phyloP scores from a whole-genome alignment of 2,113 vertebrate genomes.

The Ardeotis arabs region DNA sequence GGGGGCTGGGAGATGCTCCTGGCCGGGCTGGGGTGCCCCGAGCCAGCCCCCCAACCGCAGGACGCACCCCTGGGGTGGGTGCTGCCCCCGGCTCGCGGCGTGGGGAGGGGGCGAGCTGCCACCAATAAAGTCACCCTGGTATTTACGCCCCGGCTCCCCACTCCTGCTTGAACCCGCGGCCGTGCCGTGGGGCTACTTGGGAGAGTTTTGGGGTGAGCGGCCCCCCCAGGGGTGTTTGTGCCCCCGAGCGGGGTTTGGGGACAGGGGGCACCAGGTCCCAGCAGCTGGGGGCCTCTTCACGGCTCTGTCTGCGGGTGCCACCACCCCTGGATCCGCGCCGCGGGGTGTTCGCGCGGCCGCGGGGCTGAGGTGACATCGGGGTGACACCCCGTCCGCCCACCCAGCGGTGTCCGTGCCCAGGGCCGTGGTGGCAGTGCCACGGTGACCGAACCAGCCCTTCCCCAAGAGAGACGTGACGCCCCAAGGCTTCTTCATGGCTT shows the following conservation, averaged over 20 bases:
- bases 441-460: background rate
- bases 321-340: too few species aligned
- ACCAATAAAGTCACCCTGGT: slow-evolving; percentile 47
- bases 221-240: too few species aligned
- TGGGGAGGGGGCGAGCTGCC: background rate
- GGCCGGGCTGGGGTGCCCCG: background rate
- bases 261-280: too few species aligned
- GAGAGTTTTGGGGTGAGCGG: too few species aligned
- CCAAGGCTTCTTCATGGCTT: background rate
- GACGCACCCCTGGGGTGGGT: background rate
- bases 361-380: too few species aligned
- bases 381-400: background rate
- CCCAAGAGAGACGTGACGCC: background rate
- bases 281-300: too few species aligned
- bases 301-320: too few species aligned
- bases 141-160: background rate
- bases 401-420: background rate
- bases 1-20: background rate
- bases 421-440: accelerated
- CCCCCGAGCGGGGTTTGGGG: too few species aligned
- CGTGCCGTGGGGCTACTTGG: too few species aligned
- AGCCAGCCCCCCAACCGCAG: background rate
- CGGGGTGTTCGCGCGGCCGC: too few species aligned
- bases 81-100: background rate
- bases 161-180: background rate